A percentile compares a stretch with the other conserved stretches of the same genome.
Evolutionary conservation across 2,797 vertebrate species (phyloP).

Genomic region (Pseudochromis fuscus): DNA sequence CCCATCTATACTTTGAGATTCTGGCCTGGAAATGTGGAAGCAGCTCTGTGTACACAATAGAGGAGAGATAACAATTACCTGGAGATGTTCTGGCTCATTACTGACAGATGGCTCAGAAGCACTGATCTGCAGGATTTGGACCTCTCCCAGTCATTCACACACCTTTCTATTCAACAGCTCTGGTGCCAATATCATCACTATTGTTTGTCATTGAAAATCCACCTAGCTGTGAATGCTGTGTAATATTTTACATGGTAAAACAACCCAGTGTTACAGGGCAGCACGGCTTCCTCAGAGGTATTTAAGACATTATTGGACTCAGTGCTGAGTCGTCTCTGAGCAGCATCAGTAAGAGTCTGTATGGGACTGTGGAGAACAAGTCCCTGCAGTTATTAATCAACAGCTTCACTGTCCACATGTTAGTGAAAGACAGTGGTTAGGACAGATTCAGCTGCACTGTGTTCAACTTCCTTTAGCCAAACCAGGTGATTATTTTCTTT

Average conservation of each 20-base stretch:
- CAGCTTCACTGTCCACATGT: not conserved
- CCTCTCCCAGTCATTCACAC: constrained; percentile 29
- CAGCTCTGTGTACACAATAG: constrained; percentile 11
- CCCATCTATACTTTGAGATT: constrained; percentile 6
- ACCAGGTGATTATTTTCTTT: not conserved
- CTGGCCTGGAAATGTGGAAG: constrained; percentile 10
- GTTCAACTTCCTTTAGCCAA: constrained; percentile 26
- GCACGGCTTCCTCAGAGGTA: not conserved
- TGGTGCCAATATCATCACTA: not conserved
- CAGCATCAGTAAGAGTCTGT: not conserved
- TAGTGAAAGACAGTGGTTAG: no score
- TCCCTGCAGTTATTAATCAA: not conserved
- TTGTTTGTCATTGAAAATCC: not conserved
- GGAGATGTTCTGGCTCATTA: constrained; percentile 28
- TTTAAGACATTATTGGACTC: not conserved
- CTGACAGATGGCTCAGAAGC: constrained; percentile 45
- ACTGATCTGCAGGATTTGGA: constrained; percentile 51
- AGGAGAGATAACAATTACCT: constrained; percentile 26
- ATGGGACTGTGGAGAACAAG: not conserved
- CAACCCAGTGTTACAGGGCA: not conserved
- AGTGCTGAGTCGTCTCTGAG: not conserved
- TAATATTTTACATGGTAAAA: not conserved
- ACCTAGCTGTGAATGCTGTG: not conserved
- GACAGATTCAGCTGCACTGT: constrained; percentile 34
- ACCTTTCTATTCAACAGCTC: constrained; percentile 4